Conservation (phyloP, 2,113 vertebrate genomes). For the Myrmophylax atrothorax region DNA sequence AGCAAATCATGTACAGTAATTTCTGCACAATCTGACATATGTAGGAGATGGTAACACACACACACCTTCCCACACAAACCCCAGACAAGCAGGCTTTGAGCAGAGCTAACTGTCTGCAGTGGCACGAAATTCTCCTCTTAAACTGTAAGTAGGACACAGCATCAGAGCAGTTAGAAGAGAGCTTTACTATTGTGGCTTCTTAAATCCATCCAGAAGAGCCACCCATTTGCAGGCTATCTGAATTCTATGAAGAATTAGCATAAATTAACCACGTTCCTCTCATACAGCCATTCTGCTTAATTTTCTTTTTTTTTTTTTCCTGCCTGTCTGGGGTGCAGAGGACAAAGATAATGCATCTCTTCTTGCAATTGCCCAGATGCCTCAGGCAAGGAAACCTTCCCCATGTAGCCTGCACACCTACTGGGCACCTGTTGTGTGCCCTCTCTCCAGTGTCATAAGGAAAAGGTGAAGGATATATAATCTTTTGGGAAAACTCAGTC, state of each 20-base stretch:
- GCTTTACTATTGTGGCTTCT: not conserved
- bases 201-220: not conserved
- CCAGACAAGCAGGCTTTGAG: not conserved
- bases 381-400: rapidly evolving
- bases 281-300: not conserved
- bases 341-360: not conserved
- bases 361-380: not conserved
- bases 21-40: slow-evolving; percentile 9
- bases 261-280: not conserved
- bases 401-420: rapidly evolving
- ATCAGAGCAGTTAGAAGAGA: not conserved
- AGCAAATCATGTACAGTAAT: not conserved
- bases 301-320: not conserved
- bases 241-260: not conserved
- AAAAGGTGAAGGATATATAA: not conserved
- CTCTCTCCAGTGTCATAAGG: rapidly evolving
- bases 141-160: slow-evolving; percentile 17
- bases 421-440: rapidly evolving
- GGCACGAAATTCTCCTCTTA: not conserved
- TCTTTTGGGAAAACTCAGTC: not conserved
- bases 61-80: slow-evolving; percentile 26
- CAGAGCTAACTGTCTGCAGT: not conserved
- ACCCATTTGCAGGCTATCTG: not conserved
- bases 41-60: not conserved
- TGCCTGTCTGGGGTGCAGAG: not conserved